Conservation (phyloP, 2,797 vertebrate species). For the Myripristis murdjan region DNA sequence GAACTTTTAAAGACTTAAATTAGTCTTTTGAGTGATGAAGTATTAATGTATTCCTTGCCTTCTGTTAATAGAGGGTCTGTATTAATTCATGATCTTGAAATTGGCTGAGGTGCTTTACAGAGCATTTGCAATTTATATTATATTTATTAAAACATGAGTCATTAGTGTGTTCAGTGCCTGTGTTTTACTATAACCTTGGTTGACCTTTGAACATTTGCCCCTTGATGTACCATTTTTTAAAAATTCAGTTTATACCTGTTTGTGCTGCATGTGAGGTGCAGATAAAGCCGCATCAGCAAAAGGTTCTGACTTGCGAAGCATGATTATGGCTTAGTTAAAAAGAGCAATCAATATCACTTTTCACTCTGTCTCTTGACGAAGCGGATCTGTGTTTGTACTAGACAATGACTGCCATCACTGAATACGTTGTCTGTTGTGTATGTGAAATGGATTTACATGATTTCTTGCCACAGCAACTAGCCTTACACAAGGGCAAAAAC, state of each 20-base stretch:
- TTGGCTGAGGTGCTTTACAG: constrained; percentile 37
- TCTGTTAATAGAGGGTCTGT: constrained; percentile 47
- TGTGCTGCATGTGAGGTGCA: constrained; percentile 24
- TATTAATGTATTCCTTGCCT: constrained; percentile 51
- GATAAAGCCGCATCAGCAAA: constrained; percentile 8
- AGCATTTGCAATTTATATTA: constrained; percentile 46
- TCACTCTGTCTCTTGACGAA: neutral
- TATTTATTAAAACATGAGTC: constrained; percentile 56
- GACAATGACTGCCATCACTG: constrained; percentile 7
- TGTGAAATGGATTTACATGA: constrained; percentile 30
- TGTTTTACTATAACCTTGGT: constrained; percentile 9
- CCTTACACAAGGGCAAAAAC: constrained; percentile 11
- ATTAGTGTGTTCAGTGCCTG: constrained; percentile 26
- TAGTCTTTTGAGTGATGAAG: constrained; percentile 48
- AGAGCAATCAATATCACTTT: constrained; percentile 24
- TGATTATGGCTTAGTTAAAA: constrained; percentile 9
- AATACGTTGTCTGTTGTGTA: constrained; percentile 20
- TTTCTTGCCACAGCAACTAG: constrained; percentile 13
- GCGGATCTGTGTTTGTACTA: constrained; percentile 9
- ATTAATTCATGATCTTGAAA: constrained; percentile 59
- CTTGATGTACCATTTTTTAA: neutral
- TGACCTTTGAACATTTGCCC: constrained; percentile 33
- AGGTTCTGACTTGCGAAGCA: neutral
- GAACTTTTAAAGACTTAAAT: constrained; percentile 35
- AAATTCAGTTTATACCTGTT: constrained; percentile 7